phyloP scores from a whole-genome alignment of 1,140 invertebrate genomes.

The Drosophila melanogaster region Release_6_plus_ISO1_MT NT_033779.5:15084001-15084500 shows the following conservation, averaged over 20 bases:
- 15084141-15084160: slow-evolving; percentile 6
- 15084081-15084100: neutral
- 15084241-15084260: neutral
- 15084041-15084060: neutral
- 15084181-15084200: slow-evolving; percentile 22
- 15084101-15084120: neutral
- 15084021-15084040: neutral
- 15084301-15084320: slow-evolving; percentile 28
- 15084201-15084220: slow-evolving; percentile 3
- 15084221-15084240: neutral
- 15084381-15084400: slow-evolving; percentile 8
- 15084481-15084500: slow-evolving; percentile 62
- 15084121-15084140: slow-evolving; percentile 6
- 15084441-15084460: neutral
- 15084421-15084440: slow-evolving; percentile 43
- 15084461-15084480: slow-evolving; percentile 33
- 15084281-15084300: slow-evolving; percentile 61
- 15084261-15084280: slow-evolving; percentile 36
- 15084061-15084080: neutral
- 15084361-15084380: slow-evolving; percentile 42
- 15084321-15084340: slow-evolving; percentile 35
- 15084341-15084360: slow-evolving; percentile 25
- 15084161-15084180: slow-evolving; percentile 20
- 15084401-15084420: slow-evolving; percentile 63
- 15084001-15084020: too few relatives aligned